A percentile compares a stretch with the other conserved stretches of the same genome.
phyloP scores from a whole-genome alignment of 2,113 vertebrate genomes.

The Formicarius rufipectus region DNA sequence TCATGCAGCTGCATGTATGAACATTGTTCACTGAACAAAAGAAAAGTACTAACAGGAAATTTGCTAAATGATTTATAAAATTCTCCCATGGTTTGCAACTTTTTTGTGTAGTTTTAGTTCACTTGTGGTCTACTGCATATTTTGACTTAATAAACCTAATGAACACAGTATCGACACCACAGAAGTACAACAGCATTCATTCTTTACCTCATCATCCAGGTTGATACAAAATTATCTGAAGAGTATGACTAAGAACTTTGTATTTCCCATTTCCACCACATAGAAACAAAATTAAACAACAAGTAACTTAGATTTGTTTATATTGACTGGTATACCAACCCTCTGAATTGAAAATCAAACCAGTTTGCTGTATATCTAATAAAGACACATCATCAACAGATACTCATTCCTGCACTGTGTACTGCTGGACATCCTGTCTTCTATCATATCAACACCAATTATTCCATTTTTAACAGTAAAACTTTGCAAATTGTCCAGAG shows the following conservation, averaged over 20 bases:
- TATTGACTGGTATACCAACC: not conserved
- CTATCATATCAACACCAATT: not conserved
- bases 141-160: not conserved
- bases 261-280: not conserved
- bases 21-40: not conserved
- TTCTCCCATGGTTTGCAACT: not conserved
- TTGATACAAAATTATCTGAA: not conserved
- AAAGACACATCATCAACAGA: not conserved
- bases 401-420: not conserved
- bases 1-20: not conserved
- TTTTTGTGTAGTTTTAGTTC: not conserved
- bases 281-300: not conserved
- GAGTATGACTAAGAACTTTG: not conserved
- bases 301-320: not conserved
- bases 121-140: not conserved
- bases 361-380: not conserved
- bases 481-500: slow-evolving; percentile 46
- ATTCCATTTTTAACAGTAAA: slow-evolving; percentile 19
- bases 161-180: not conserved
- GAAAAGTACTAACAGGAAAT: not conserved
- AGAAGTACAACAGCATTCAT: not conserved
- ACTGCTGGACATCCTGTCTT: not conserved
- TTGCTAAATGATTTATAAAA: not conserved
- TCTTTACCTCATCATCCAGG: not conserved
- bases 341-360: not conserved